Evolutionary conservation across 2,113 vertebrate species (phyloP).

Genomic region (Pogonocichla stellata): DNA sequence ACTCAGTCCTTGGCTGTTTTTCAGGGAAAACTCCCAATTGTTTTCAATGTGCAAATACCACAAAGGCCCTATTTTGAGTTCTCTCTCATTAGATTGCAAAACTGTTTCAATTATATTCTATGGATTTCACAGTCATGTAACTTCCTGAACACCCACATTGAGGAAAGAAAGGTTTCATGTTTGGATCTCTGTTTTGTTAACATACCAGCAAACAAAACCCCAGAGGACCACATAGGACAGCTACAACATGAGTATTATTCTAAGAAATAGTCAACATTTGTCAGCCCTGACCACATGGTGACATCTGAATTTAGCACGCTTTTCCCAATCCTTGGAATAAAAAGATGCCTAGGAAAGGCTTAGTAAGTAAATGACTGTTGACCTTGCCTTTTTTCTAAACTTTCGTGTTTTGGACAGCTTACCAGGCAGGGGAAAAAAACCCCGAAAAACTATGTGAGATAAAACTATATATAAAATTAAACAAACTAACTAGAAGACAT

Average conservation of each 20-base stretch:
- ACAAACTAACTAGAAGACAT: neutral
- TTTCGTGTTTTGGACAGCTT: neutral
- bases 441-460: neutral
- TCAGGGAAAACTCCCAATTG: slow-evolving; percentile 25
- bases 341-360: neutral
- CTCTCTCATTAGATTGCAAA: slow-evolving; percentile 39
- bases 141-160: slow-evolving; percentile 41
- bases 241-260: slow-evolving; percentile 4
- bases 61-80: slow-evolving; percentile 20
- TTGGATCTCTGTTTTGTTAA: slow-evolving; percentile 34
- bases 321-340: neutral
- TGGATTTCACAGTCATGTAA: slow-evolving; percentile 32
- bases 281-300: slow-evolving; percentile 1
- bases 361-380: neutral
- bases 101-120: slow-evolving; percentile 38
- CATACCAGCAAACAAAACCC: slow-evolving; percentile 17
- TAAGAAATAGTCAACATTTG: slow-evolving; percentile 13
- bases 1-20: slow-evolving; percentile 18
- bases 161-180: neutral
- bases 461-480: neutral
- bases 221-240: neutral
- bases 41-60: slow-evolving; percentile 27
- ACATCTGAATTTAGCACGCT: neutral
- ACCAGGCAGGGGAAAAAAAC: neutral
- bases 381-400: neutral